Conservation (phyloP, 2,888 invertebrate genomes). For the Erebia aethiops region DNA sequence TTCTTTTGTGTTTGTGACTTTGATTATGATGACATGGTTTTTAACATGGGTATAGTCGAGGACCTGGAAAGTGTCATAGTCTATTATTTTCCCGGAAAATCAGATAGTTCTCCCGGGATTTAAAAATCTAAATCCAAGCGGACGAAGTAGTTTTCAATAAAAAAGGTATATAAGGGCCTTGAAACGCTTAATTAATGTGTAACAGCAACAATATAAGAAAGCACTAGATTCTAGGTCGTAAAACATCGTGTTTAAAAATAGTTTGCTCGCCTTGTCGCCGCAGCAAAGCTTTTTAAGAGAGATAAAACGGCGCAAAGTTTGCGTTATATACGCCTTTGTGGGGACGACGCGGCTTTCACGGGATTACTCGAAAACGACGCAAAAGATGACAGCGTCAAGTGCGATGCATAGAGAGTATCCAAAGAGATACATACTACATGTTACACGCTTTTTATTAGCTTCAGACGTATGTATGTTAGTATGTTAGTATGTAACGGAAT, state of each 20-base stretch:
- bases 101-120: too few relatives aligned
- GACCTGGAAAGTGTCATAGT: too few relatives aligned
- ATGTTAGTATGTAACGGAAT: too few relatives aligned
- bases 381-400: slow-evolving; percentile 13
- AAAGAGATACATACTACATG: background rate
- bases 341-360: slow-evolving; percentile 40
- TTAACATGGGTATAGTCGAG: too few relatives aligned
- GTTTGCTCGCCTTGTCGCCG: slow-evolving; percentile 21
- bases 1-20: too few relatives aligned
- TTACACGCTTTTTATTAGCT: slow-evolving; percentile 8
- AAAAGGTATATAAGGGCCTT: too few relatives aligned
- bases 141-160: too few relatives aligned
- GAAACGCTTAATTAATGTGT: too few relatives aligned
- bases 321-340: slow-evolving; percentile 40
- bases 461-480: too few relatives aligned
- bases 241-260: slow-evolving; percentile 19
- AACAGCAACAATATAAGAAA: background rate
- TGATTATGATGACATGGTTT: too few relatives aligned
- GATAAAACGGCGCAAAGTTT: slow-evolving; percentile 38
- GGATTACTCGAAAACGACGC: slow-evolving; percentile 38
- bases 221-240: slow-evolving; percentile 16
- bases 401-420: slow-evolving; percentile 13
- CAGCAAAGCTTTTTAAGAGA: slow-evolving; percentile 36
- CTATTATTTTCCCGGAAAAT: too few relatives aligned
- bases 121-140: too few relatives aligned